Conservation (phyloP, 2,113 vertebrate genomes). For the Hippocampus abdominalis region DNA sequence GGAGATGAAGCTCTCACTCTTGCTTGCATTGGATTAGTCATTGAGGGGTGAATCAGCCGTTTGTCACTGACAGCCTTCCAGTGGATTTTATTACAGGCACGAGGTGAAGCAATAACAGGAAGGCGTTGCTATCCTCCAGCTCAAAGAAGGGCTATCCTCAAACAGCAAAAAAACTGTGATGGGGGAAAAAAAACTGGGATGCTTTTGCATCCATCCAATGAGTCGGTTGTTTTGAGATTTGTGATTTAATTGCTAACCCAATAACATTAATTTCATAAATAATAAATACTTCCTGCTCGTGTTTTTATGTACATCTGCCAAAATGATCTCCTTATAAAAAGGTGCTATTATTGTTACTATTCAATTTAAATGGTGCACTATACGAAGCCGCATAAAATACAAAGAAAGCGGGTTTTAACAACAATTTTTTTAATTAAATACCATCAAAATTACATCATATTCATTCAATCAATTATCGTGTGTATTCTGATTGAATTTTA, state of each 20-base stretch:
- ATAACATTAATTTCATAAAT: constrained; percentile 53
- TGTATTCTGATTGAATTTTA: too few species aligned
- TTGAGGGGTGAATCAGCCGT: constrained; percentile 58
- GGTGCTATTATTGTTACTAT: background rate
- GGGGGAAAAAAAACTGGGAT: constrained; percentile 37
- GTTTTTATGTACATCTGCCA: background rate
- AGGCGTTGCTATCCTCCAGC: constrained; percentile 48
- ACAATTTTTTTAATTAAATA: too few species aligned
- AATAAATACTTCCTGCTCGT: constrained; percentile 41
- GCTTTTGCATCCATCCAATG: constrained; percentile 31
- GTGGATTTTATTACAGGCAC: constrained; percentile 53
- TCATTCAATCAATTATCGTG: too few species aligned
- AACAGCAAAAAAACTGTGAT: constrained; percentile 19
- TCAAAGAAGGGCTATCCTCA: constrained; percentile 59
- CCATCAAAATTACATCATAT: too few species aligned
- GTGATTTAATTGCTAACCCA: constrained; percentile 38
- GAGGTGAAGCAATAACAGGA: constrained; percentile 67
- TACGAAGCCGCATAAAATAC: constrained; percentile 16
- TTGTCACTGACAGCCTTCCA: constrained; percentile 54
- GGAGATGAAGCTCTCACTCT: constrained; percentile 39
- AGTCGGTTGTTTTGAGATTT: constrained; percentile 42
- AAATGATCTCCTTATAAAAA: background rate
- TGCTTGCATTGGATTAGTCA: constrained; percentile 53
- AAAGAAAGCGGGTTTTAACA: background rate
- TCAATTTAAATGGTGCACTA: background rate